Conservation (phyloP, 2,888 invertebrate genomes). For the Ochropacha duplaris region DNA sequence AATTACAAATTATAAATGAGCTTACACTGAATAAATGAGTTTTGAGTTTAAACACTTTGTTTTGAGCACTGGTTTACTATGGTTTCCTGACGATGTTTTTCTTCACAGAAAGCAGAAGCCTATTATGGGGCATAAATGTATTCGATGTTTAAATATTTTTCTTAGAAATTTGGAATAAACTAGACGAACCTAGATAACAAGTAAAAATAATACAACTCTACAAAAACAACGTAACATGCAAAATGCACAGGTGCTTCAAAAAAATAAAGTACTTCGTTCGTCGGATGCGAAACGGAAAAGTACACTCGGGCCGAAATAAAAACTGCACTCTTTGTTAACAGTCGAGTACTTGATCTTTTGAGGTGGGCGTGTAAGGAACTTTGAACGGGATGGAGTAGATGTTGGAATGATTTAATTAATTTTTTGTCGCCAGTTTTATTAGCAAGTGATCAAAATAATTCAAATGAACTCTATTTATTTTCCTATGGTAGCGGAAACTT, state of each 20-base stretch:
- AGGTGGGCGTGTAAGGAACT: constrained; percentile 41
- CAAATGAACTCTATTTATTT: too few species aligned
- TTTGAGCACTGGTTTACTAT: too few species aligned
- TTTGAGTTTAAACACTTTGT: too few species aligned
- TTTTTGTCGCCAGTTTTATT: too few species aligned
- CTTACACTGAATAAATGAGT: too few species aligned
- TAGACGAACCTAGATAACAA: constrained; percentile 17
- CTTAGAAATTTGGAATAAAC: constrained; percentile 6
- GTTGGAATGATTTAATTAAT: constrained; percentile 2
- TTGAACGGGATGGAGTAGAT: constrained; percentile 36
- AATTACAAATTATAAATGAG: too few species aligned
- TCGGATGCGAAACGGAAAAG: constrained; percentile 60
- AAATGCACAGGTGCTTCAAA: constrained; percentile 67
- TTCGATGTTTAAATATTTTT: too few species aligned
- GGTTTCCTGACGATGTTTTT: too few species aligned
- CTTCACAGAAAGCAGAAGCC: too few species aligned
- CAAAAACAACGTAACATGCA: constrained; percentile 35
- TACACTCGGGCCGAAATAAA: constrained; percentile 65
- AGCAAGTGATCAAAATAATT: too few species aligned
- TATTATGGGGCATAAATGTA: too few species aligned
- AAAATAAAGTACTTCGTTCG: constrained; percentile 47
- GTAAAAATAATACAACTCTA: constrained; percentile 12
- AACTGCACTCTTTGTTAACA: constrained; percentile 59
- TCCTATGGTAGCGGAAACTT: too few species aligned
- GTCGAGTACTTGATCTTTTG: constrained; percentile 73